These are phyloP conservation scores for Podarcis lilfordi DNA, from an alignment of 2,797 vertebrate species.

Conservation along the genomic window DNA sequence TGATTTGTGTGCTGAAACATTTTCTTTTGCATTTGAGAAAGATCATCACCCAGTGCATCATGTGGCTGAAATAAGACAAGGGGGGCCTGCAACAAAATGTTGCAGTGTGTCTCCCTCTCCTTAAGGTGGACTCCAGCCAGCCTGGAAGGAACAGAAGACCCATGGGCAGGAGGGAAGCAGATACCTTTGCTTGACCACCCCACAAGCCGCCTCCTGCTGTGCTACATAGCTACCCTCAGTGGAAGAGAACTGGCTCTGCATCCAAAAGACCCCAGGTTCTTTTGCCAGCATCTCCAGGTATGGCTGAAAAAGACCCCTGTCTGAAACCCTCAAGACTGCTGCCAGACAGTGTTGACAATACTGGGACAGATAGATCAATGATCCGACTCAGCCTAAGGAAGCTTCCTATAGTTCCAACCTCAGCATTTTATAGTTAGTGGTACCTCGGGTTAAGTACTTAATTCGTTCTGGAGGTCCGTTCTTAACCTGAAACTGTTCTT, in stretches of 20 bases:
- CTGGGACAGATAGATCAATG: background rate
- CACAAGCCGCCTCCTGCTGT: background rate
- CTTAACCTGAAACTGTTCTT: too few relatives aligned
- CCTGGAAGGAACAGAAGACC: background rate
- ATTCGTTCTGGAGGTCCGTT: too few relatives aligned
- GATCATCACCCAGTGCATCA: background rate
- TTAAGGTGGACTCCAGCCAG: background rate
- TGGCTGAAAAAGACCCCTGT: background rate
- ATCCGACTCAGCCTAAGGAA: too few relatives aligned
- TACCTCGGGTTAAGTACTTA: too few relatives aligned
- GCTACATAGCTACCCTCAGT: background rate
- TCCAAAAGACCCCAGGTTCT: too few relatives aligned
- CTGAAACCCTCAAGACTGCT: too few relatives aligned
- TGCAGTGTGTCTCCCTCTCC: background rate
- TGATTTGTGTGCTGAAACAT: too few relatives aligned
- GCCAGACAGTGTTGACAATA: background rate
- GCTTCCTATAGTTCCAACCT: too few relatives aligned
- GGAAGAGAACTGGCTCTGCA: background rate
- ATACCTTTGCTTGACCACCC: background rate
- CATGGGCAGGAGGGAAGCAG: too few relatives aligned
- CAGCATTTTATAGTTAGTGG: too few relatives aligned
- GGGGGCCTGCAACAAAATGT: background rate
- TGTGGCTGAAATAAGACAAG: background rate
- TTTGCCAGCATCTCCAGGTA: background rate
- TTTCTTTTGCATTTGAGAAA: background rate